Evolutionary conservation across 1,140 invertebrate species (phyloP), one percentile per base, ranked within the genome.

Genomic region (Procambarus virginalis): DNA sequence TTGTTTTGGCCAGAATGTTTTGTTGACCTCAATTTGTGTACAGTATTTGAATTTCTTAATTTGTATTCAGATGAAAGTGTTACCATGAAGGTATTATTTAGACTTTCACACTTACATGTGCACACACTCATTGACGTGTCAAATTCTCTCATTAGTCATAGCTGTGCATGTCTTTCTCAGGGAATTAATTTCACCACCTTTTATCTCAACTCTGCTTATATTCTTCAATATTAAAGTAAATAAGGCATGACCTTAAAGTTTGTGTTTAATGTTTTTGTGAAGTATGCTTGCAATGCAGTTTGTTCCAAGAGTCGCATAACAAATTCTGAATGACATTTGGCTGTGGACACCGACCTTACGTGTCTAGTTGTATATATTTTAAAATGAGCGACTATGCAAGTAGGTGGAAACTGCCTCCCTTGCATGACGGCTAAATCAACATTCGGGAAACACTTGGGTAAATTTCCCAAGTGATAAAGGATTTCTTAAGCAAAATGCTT

Each of bases 111-210:
- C 51, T 8, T 10, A 55, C 51, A 55, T 10, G 10, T 10, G 10
- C 51, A 55, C 51, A 55, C 51, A 55, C 51, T 55, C 51, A 55
- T 10, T 8, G 5, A 55, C 51, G 10, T 55, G 51, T 55, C 51
- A 8, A 55, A 55, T 55, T 55, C 12, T 64, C 60, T 64, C 60
- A 14, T 34, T 73, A 73, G 68, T 73, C 8, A 73, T 34, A n/a
- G 68, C 68, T 73, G n/a, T 73, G 68, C 68, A 73, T 73, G n/a
- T 73, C 68, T 73, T 68, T 73, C 68, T 73, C 68, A 73, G 68
- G 68, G 68, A 73, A 73, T 73, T 73, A n/a, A 73, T 73, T 73
- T 73, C 68, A 73, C 68, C 34, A 20, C 4, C 68, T 9, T 73
- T 34, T 20, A 34, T 9, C 68, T 73, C 22, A 14, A 73, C 22